Conservation (phyloP, 2,888 invertebrate species). For the Trachelus troglodyta region DNA sequence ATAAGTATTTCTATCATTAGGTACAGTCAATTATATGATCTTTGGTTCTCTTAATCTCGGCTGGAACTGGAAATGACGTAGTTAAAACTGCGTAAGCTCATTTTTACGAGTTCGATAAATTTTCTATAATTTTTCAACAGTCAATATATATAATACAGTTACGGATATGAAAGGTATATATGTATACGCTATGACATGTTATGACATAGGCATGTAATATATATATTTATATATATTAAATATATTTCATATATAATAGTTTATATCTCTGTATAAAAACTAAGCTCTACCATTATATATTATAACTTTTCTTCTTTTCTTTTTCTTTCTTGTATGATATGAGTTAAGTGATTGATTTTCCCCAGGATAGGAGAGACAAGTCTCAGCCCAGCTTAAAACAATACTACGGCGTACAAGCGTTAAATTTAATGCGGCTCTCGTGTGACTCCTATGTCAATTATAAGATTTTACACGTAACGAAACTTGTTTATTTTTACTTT, state of each 20-base stretch:
- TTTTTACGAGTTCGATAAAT: not conserved
- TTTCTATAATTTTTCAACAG: not conserved
- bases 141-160: not conserved
- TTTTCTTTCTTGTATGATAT: constrained; percentile 33
- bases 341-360: constrained; percentile 40
- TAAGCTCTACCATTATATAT: constrained; percentile 22
- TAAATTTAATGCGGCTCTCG: not conserved
- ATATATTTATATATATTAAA: not conserved
- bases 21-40: not conserved
- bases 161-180: not conserved
- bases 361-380: constrained; percentile 16
- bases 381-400: not conserved
- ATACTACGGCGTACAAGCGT: not conserved
- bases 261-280: constrained; percentile 34
- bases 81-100: not conserved
- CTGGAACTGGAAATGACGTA: not conserved
- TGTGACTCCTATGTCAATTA: not conserved
- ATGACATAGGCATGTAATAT: constrained; percentile 2
- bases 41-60: not conserved
- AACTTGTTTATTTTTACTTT: no score
- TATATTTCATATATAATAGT: constrained; percentile 13
- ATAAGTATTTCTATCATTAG: not conserved
- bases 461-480: not conserved
- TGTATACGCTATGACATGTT: not conserved
- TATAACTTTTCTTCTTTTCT: not conserved